phyloP scores from a whole-genome alignment of 2,113 vertebrate genomes.

The Pungitius pungitius region DNA sequence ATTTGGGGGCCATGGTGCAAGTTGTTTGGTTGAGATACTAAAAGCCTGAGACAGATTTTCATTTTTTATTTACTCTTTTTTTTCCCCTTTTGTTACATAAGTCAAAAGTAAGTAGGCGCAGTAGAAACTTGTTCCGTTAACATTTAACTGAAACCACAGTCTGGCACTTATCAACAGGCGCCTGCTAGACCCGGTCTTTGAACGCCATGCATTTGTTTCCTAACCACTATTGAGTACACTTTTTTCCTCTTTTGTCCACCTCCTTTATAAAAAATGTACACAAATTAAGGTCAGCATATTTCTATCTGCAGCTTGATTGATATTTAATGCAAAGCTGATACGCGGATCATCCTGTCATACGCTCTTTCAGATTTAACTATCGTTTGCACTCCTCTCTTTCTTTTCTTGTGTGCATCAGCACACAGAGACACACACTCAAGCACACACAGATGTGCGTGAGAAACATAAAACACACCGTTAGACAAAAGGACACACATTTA shows the following conservation, averaged over 20 bases:
- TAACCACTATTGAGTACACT: no score
- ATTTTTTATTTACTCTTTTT: background rate
- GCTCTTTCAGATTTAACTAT: background rate
- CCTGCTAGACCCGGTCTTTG: background rate
- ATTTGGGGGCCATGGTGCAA: background rate
- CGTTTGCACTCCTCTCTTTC: background rate
- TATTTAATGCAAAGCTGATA: slow-evolving; percentile 1
- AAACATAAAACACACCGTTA: slow-evolving; percentile 6
- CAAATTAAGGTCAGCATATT: background rate
- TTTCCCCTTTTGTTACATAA: no score
- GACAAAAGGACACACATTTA: slow-evolving; percentile 9
- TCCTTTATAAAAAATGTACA: background rate
- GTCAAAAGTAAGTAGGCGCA: background rate
- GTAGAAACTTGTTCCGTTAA: background rate
- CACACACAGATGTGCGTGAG: slow-evolving; percentile 13
- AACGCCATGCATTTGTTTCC: background rate
- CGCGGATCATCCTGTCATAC: background rate
- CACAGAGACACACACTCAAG: background rate
- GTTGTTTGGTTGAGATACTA: background rate
- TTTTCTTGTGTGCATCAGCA: background rate
- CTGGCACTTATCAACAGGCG: background rate
- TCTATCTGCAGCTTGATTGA: background rate
- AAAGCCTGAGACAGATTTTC: background rate
- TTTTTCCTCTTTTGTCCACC: background rate
- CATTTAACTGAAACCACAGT: background rate